These are phyloP conservation scores for Chaetodon trifascialis DNA, from an alignment of 2,113 vertebrate species.

Conservation along the genomic window DNA sequence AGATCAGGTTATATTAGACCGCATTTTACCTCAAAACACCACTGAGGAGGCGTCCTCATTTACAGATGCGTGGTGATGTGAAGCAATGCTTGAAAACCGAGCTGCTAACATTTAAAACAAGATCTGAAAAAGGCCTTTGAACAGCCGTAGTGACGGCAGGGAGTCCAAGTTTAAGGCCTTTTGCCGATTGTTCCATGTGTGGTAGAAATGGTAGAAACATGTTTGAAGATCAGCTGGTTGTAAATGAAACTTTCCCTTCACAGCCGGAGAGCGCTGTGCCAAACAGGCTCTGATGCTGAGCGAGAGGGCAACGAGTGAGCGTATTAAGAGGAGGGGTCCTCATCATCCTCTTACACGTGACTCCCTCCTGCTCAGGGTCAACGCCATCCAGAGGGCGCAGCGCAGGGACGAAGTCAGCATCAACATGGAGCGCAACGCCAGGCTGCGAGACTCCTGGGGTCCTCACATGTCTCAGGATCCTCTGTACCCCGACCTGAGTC, in stretches of 20 bases:
- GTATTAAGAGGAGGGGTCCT: constrained; percentile 62
- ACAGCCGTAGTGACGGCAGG: no score
- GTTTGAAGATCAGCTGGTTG: not conserved
- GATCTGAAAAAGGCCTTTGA: no score
- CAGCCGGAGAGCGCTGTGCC: constrained; percentile 7
- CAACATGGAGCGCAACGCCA: constrained; percentile 62
- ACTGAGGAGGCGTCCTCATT: no score
- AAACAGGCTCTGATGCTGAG: constrained; percentile 42
- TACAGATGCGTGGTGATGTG: no score
- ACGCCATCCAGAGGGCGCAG: constrained; percentile 67
- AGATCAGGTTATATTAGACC: no score
- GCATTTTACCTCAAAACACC: no score
- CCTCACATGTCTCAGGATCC: constrained; percentile 2
- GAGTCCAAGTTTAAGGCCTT: no score
- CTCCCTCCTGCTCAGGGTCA: constrained; percentile 80
- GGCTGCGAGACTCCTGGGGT: constrained; percentile 73
- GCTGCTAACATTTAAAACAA: no score
- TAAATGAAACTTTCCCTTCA: not conserved
- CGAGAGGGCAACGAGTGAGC: constrained; percentile 52
- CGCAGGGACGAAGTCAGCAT: constrained; percentile 41
- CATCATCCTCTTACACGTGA: constrained; percentile 61
- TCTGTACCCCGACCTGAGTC: not conserved
- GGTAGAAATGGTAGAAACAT: not conserved
- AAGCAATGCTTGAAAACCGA: no score
- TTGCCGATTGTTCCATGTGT: no score